Evolutionary conservation across 2,797 vertebrate genomes (phyloP).

Genomic region (Myotis pilosus): DNA sequence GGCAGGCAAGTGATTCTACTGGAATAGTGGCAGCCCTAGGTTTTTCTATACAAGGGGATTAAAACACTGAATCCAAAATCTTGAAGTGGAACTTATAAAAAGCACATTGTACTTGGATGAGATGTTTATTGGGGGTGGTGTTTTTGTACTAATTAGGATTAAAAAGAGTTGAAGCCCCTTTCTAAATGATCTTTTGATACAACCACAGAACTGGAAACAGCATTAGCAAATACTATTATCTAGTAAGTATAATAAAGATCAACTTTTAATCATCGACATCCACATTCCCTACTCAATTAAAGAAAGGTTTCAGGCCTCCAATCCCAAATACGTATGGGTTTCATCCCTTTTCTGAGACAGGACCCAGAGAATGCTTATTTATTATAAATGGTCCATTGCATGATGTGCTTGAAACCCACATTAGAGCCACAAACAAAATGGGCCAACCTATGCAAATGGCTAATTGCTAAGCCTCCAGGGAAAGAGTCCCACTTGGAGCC

Average conservation of each 20-base stretch:
- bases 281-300: not conserved
- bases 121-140: not conserved
- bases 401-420: conserved; percentile 20
- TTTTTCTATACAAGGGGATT: not conserved
- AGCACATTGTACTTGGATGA: not conserved
- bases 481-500: not conserved
- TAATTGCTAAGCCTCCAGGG: not conserved
- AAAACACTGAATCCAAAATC: not conserved
- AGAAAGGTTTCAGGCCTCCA: not conserved
- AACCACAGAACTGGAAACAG: not conserved
- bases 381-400: not conserved
- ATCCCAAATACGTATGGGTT: not conserved
- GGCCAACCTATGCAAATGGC: not conserved
- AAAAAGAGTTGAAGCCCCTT: not conserved
- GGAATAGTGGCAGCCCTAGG: not conserved
- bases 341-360: not conserved
- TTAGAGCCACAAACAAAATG: not conserved
- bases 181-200: not conserved
- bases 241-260: not conserved
- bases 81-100: not conserved
- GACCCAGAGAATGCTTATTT: not conserved
- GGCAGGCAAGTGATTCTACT: not conserved
- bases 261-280: not conserved
- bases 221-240: not conserved
- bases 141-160: not conserved